Base-by-base conservation (phyloP, 2,888 invertebrate genomes). In the Tortrix viridana region DNA sequence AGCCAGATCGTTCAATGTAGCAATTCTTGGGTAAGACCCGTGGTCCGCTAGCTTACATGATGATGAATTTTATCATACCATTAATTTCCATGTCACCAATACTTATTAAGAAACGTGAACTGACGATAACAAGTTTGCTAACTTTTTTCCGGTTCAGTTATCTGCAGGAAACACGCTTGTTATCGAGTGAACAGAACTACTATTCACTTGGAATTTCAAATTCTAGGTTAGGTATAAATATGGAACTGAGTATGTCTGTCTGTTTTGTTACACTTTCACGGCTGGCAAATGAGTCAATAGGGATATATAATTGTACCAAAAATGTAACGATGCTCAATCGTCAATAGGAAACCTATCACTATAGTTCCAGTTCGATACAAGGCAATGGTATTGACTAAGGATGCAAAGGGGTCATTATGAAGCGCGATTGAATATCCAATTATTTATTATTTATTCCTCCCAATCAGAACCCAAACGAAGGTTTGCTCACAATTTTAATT, bases 151-250 rank as follows among this genome's bases (percentile, higher is more conserved):
- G 58, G 57, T 53, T 58, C 20, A 9, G 16, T 52, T 58, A 63
- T 63, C 58, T 32, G 14, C 47, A 58, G 58, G 63, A 58, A 63
- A 48, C 53, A 46, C 43, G 57, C 47, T 46, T 46, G 50, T 38
- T 58, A 58, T 63, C 63, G 62, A 58, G n/a, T 47, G 26, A 41
- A 37, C 41, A 62, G 26, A 20, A 6, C 22, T 46, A 60, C 6
- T 16, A 20, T 22, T 48, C 43, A 46, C 19, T 44, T 41, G 50
- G 19, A 56, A 56, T 46, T 46, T 46, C 6, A 23, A 32, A 32
- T 43, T 16, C 43, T 20, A 41, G 7, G 9, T n/a, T 41, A 0
- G 6, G 6, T 41, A 16, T 2, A 16, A 14, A 16, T 41, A n/a
- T n/a, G 16, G 14, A 41, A n/a, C n/a, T n/a, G n/a, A 41, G 16